Conservation (phyloP, 2,797 vertebrate genomes). For the Pseudocheirus occidentalis region DNA sequence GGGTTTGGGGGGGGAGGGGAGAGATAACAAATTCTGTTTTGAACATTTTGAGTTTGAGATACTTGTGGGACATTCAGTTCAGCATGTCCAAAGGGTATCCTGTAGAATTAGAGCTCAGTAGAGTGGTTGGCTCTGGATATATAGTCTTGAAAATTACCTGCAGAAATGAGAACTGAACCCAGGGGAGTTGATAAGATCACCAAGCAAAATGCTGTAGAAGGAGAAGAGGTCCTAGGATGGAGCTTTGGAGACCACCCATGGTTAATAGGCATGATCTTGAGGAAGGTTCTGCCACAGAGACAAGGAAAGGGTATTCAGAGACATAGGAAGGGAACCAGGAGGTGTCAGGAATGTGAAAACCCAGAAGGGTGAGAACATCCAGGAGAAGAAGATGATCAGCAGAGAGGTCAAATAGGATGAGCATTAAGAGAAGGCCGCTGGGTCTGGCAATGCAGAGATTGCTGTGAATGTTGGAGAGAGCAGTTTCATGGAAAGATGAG, state of each 20-base stretch:
- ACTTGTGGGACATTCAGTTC: not conserved
- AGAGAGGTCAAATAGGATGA: not conserved
- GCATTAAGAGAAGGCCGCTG: not conserved
- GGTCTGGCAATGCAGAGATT: not conserved
- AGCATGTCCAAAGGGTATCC: not conserved
- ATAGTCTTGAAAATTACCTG: not conserved
- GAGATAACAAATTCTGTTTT: not conserved
- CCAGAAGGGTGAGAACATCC: not conserved
- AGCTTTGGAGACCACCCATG: not conserved
- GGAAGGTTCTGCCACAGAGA: not conserved
- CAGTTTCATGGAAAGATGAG: not conserved
- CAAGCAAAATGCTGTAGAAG: not conserved
- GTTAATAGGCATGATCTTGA: not conserved
- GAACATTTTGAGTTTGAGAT: not conserved
- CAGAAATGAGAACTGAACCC: not conserved
- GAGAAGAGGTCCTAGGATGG: not conserved
- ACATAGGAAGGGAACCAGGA: not conserved
- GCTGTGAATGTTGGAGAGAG: not conserved
- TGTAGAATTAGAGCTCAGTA: not conserved
- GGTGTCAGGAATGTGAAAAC: not conserved
- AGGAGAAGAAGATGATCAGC: not conserved
- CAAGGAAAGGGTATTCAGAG: not conserved
- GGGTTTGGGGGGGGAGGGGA: not conserved
- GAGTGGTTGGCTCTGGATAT: not conserved
- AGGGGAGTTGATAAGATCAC: not conserved